A percentile compares a stretch with the other conserved stretches of the same genome.
Conservation (phyloP, 2,888 invertebrate species). For the Stramonita haemastoma region DNA sequence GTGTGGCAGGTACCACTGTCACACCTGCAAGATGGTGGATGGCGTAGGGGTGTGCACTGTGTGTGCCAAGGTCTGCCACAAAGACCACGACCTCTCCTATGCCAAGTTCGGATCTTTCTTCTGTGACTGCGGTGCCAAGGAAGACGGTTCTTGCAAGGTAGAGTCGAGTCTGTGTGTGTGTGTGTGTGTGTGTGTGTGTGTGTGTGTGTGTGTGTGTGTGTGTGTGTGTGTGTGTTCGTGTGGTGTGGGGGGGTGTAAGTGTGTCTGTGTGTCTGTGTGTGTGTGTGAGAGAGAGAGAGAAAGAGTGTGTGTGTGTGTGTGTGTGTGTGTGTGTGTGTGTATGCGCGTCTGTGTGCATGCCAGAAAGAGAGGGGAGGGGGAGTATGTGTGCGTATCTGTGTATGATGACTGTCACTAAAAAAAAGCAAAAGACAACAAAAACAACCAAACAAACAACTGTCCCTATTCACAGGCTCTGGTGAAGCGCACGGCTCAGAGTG, state of each 20-base stretch:
- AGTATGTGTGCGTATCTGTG: too few species aligned
- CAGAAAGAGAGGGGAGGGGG: too few species aligned
- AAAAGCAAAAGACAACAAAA: too few species aligned
- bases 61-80: slow-evolving; percentile 97
- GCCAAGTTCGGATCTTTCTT: slow-evolving; percentile 99
- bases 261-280: background rate
- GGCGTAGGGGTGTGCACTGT: slow-evolving; percentile 98
- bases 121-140: slow-evolving; percentile 98
- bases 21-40: slow-evolving; percentile 98
- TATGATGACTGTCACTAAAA: too few species aligned
- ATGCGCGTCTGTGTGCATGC: too few species aligned
- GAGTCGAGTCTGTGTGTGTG: slow-evolving; percentile 4
- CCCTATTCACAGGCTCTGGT: slow-evolving; percentile 79
- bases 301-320: too few species aligned
- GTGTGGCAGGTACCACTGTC: slow-evolving; percentile 99
- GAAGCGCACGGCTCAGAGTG: too few species aligned
- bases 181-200: background rate
- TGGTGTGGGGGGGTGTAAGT: background rate
- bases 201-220: background rate
- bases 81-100: slow-evolving; percentile 95
- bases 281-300: background rate
- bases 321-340: too few species aligned
- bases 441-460: background rate
- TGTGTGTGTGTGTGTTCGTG: background rate
- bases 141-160: slow-evolving; percentile 79